Percentiles rank a stretch among this genome's conserved stretches.
Evolutionary conservation across 92 coral and sea anemone genomes (phyloP).

Genomic region (Umimayanthus chanpuru): DNA sequence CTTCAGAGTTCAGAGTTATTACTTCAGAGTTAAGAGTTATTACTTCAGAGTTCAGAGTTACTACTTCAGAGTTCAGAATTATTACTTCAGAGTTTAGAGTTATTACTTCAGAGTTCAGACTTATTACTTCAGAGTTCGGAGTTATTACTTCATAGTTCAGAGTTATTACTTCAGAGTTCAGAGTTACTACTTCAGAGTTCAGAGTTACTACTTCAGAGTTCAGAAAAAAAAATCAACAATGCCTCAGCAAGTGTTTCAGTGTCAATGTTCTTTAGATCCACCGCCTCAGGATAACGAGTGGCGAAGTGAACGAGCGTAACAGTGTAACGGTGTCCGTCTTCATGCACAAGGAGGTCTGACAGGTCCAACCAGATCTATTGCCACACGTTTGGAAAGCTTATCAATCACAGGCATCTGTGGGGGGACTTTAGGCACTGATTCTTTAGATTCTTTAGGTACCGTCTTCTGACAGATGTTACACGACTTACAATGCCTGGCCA

Average conservation of each 20-base stretch:
- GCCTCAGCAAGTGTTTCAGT: constrained; percentile 51
- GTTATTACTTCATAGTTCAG: too few relatives aligned
- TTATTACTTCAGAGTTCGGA: too few relatives aligned
- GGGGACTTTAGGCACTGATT: constrained; percentile 62
- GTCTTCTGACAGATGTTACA: constrained; percentile 71
- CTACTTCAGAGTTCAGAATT: too few relatives aligned
- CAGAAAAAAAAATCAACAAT: constrained; percentile 25
- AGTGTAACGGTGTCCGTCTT: constrained; percentile 34
- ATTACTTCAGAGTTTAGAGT: too few relatives aligned
- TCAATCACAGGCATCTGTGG: constrained; percentile 76
- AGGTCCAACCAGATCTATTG: constrained; percentile 54
- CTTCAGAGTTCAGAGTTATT: too few relatives aligned
- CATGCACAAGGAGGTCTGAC: constrained; percentile 12
- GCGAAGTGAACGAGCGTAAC: constrained; percentile 36
- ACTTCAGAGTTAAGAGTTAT: too few relatives aligned
- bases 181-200: too few relatives aligned
- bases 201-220: too few relatives aligned
- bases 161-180: too few relatives aligned
- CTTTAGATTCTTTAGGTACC: constrained; percentile 63
- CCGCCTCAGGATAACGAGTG: constrained; percentile 30
- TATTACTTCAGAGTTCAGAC: too few relatives aligned
- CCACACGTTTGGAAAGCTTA: constrained; percentile 56
- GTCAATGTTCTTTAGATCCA: constrained; percentile 24
- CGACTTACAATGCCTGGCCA: constrained; percentile 34
- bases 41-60: too few relatives aligned